A percentile compares a stretch with the other conserved stretches of the same genome.
phyloP scores from a whole-genome alignment of 1,140 invertebrate species.

The Hyphantria cunea region DNA sequence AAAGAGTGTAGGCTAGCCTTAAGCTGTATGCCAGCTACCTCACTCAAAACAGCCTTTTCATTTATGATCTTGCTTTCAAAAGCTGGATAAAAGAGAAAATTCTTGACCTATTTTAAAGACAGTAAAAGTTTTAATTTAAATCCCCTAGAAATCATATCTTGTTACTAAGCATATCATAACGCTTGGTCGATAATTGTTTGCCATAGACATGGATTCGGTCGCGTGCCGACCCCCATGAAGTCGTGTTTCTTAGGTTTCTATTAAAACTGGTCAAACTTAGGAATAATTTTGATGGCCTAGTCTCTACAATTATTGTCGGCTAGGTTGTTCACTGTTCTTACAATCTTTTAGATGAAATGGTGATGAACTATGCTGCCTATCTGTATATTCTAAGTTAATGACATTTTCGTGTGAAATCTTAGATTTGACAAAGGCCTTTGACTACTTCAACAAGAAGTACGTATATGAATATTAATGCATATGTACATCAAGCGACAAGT shows the following conservation, averaged over 20 bases:
- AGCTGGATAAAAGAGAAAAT: slow-evolving; percentile 11
- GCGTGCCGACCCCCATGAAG: slow-evolving; percentile 9
- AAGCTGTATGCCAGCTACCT: slow-evolving; percentile 12
- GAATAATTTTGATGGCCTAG: background rate
- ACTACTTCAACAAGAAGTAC: background rate
- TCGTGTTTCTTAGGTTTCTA: slow-evolving; percentile 19
- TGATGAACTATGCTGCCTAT: too few species aligned
- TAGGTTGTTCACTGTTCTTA: background rate
- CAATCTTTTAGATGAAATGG: background rate
- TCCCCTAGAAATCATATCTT: background rate
- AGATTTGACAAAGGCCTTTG: background rate
- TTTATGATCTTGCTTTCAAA: slow-evolving; percentile 16
- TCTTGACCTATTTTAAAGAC: slow-evolving; percentile 13
- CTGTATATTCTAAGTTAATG: background rate
- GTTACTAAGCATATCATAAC: slow-evolving; percentile 1
- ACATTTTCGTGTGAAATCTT: background rate
- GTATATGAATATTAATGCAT: background rate
- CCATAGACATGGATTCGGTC: slow-evolving; percentile 13
- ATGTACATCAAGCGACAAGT: background rate
- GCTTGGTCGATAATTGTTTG: slow-evolving; percentile 22
- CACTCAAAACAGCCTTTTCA: slow-evolving; percentile 15
- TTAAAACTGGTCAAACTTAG: slow-evolving; percentile 4
- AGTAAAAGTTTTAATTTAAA: background rate
- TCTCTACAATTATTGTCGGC: background rate
- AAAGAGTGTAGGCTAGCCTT: slow-evolving; percentile 21